phyloP scores from a whole-genome alignment of 2,888 invertebrate species.

The Microplitis manilae region DNA sequence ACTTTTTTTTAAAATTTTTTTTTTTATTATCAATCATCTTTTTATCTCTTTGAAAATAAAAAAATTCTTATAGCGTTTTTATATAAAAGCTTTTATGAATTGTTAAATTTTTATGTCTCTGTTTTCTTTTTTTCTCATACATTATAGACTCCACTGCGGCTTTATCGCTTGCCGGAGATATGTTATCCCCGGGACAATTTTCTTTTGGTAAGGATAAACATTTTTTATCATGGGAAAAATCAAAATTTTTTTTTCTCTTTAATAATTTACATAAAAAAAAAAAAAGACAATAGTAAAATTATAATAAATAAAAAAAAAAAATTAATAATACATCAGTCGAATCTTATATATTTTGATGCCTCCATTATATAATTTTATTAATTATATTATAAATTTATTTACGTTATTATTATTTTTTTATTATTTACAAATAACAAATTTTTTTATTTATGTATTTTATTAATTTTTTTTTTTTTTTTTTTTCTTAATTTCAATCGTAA shows the following conservation, averaged over 20 bases:
- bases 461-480: not conserved
- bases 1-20: too few species aligned
- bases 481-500: not conserved
- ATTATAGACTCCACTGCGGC: conserved; percentile 45
- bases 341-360: not conserved
- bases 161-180: conserved; percentile 46
- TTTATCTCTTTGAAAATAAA: not conserved
- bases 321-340: conserved; percentile 15
- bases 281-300: conserved; percentile 19
- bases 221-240: conserved; percentile 38
- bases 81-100: conserved; percentile 25
- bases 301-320: conserved; percentile 24
- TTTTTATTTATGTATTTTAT: conserved; percentile 10
- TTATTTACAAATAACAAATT: not conserved
- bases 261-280: conserved; percentile 17
- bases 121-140: conserved; percentile 45
- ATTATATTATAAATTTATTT: conserved; percentile 10
- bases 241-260: conserved; percentile 33
- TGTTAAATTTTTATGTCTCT: conserved; percentile 43
- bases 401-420: not conserved
- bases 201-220: conserved; percentile 47
- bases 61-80: conserved; percentile 17
- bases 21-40: not conserved
- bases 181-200: conserved; percentile 47
- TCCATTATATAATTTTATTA: not conserved